Evolutionary conservation across 2,888 invertebrate species (phyloP).

Genomic region (Chrysolina americana): DNA sequence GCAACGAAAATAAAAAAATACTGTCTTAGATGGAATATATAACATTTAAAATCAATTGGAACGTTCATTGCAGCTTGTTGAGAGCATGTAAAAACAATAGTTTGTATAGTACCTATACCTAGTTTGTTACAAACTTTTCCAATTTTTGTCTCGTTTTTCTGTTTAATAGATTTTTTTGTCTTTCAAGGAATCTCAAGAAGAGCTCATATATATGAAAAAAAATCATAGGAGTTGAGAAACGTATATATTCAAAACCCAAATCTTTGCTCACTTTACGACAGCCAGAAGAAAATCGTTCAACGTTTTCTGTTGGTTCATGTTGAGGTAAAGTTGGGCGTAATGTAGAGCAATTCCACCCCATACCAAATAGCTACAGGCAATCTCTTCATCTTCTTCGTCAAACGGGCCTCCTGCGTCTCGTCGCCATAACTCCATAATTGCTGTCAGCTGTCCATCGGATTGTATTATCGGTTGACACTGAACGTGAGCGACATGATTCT

Average conservation of each 20-base stretch:
- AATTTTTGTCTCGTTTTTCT: no score
- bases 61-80: no score
- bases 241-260: background rate
- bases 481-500: conserved; percentile 67
- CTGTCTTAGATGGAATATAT: no score
- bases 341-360: conserved; percentile 82
- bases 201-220: no score
- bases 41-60: no score
- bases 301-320: conserved; percentile 80
- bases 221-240: no score
- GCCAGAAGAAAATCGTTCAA: conserved; percentile 84
- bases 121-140: no score
- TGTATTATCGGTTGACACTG: conserved; percentile 77
- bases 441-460: conserved; percentile 76
- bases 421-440: conserved; percentile 81
- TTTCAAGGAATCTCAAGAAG: no score
- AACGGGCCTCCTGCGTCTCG: conserved; percentile 71
- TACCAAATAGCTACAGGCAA: conserved; percentile 76
- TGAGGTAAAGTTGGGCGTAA: conserved; percentile 79
- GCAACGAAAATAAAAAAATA: no score
- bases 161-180: no score
- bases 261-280: conserved; percentile 82
- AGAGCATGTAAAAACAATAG: no score
- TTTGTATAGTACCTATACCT: no score
- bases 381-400: conserved; percentile 79